These are phyloP conservation scores for Philopedon plagiatum DNA, from an alignment of 2,888 invertebrate genomes.

Conservation along the genomic window DNA sequence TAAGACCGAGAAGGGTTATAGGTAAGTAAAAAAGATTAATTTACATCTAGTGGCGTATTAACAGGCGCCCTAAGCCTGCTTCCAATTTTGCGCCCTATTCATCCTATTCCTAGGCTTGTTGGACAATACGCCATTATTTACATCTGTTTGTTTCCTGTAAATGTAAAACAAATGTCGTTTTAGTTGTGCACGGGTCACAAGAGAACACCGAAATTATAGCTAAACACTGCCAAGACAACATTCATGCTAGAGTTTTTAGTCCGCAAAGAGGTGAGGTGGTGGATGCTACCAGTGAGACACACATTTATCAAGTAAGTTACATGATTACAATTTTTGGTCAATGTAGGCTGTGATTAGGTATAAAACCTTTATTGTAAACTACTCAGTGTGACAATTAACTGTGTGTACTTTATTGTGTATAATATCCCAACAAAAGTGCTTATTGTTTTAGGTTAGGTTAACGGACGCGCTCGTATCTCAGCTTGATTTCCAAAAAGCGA, in stretches of 20 bases:
- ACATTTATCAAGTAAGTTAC: slow-evolving; percentile 90
- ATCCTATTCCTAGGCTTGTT: too few species aligned
- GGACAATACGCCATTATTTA: too few species aligned
- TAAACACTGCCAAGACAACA: slow-evolving; percentile 76
- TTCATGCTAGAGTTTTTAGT: slow-evolving; percentile 84
- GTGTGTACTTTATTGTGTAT: too few species aligned
- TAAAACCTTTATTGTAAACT: too few species aligned
- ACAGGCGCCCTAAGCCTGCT: too few species aligned
- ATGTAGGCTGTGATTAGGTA: too few species aligned
- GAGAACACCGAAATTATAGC: slow-evolving; percentile 80
- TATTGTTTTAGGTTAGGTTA: slow-evolving; percentile 79
- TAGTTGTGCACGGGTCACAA: slow-evolving; percentile 79
- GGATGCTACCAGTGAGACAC: slow-evolving; percentile 97
- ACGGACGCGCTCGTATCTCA: slow-evolving; percentile 93
- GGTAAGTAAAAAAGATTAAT: slow-evolving; percentile 19
- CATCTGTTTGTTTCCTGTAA: background rate
- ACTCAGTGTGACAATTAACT: too few species aligned
- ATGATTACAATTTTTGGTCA: background rate
- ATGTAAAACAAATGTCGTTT: background rate
- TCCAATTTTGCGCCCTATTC: too few species aligned
- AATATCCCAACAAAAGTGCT: background rate
- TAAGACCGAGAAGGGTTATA: slow-evolving; percentile 83
- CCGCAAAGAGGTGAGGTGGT: slow-evolving; percentile 87
- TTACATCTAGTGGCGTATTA: background rate
- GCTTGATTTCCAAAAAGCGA: slow-evolving; percentile 86